Evolutionary conservation across 2,797 vertebrate species (phyloP).

Genomic region (Pangasius macronema): DNA sequence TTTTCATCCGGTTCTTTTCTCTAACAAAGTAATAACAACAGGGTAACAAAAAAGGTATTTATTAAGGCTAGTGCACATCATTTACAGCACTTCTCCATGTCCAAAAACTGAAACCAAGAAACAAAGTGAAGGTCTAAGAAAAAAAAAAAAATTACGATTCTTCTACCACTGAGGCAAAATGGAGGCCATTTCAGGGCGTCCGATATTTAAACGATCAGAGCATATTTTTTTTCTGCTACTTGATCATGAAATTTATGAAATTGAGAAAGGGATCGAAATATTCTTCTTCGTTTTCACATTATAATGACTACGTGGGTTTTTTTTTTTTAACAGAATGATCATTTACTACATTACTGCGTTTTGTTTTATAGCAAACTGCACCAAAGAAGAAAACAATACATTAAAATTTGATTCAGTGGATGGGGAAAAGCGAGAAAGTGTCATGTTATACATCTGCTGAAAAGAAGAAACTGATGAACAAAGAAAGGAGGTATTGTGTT

Average conservation of each 20-base stretch:
- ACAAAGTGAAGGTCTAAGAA: neutral
- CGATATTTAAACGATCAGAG: neutral
- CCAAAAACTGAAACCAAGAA: slow-evolving; percentile 43
- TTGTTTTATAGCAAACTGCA: neutral
- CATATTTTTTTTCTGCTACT: neutral
- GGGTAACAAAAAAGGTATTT: slow-evolving; percentile 71
- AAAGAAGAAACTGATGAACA: neutral
- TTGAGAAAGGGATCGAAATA: slow-evolving; percentile 26
- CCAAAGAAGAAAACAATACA: neutral
- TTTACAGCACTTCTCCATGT: slow-evolving; percentile 67
- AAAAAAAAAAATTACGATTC: neutral
- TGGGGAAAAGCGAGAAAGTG: neutral
- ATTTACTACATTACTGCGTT: neutral
- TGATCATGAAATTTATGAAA: slow-evolving; percentile 29
- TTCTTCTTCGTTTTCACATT: neutral
- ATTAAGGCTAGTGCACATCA: slow-evolving; percentile 74
- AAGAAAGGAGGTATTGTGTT: neutral
- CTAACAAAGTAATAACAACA: slow-evolving; percentile 22
- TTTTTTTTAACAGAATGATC: neutral
- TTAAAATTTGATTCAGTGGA: slow-evolving; percentile 8
- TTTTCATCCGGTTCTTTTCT: neutral
- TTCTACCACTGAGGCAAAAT: neutral
- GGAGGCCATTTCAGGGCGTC: slow-evolving; percentile 5
- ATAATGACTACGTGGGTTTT: neutral
- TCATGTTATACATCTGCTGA: slow-evolving; percentile 1